A percentile compares a stretch with the other conserved stretches of the same genome.
Conservation (phyloP, 2,797 vertebrate genomes). For the Chelidonichthys spinosus region DNA sequence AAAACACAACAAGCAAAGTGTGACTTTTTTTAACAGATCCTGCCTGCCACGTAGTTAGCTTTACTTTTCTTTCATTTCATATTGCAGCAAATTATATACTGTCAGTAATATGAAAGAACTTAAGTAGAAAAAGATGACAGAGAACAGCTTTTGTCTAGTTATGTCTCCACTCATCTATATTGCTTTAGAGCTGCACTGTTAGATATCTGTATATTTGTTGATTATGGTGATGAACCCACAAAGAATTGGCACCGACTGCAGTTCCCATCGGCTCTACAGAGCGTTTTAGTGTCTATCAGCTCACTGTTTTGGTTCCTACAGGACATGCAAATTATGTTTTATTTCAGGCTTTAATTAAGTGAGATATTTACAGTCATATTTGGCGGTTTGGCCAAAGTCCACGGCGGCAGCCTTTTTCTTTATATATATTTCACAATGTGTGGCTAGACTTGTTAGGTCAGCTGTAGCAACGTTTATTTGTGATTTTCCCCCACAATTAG, state of each 20-base stretch:
- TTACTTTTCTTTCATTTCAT: neutral
- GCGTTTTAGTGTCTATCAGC: neutral
- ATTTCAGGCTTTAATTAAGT: neutral
- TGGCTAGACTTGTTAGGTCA: too few species aligned
- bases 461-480: too few species aligned
- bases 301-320: neutral
- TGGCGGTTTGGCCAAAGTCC: too few species aligned
- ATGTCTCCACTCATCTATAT: neutral
- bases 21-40: conserved; percentile 1
- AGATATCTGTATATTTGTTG: neutral
- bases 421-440: too few species aligned
- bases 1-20: neutral
- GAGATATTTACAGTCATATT: neutral
- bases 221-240: too few species aligned
- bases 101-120: neutral
- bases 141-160: neutral
- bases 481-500: too few species aligned
- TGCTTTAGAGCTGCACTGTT: neutral
- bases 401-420: too few species aligned
- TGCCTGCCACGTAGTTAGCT: neutral
- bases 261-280: neutral
- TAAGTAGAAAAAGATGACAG: too few species aligned
- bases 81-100: neutral
- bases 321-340: neutral
- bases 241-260: too few species aligned